Percentiles rank a stretch among this genome's conserved stretches.
Evolutionary conservation across 2,888 invertebrate species (phyloP).

Genomic region (Dromius quadrimaculatus): DNA sequence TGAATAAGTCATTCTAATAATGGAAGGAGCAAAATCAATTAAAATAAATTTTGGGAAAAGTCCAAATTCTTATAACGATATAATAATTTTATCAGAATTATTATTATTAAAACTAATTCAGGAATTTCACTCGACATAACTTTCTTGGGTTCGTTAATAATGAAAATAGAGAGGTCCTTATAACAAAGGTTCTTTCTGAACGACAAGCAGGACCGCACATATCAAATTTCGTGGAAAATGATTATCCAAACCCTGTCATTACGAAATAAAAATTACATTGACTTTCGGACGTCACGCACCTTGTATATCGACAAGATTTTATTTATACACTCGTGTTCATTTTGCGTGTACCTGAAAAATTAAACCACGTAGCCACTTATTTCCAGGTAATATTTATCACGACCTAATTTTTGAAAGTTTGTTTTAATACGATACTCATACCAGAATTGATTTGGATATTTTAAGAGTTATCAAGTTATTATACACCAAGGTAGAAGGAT

Average conservation of each 20-base stretch:
- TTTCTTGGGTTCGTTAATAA: conserved; percentile 14
- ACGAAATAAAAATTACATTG: conserved; percentile 52
- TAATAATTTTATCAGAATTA: no score
- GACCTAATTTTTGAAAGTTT: conserved; percentile 14
- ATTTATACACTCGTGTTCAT: conserved; percentile 35
- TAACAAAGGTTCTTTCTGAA: conserved; percentile 20
- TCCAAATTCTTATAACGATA: no score
- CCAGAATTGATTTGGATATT: no score
- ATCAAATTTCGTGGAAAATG: conserved; percentile 48
- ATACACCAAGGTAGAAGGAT: no score
- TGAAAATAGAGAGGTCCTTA: neutral
- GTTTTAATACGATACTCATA: no score
- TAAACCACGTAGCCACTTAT: conserved; percentile 43
- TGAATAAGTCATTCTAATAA: no score
- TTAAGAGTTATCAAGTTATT: no score
- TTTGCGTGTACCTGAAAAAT: conserved; percentile 41
- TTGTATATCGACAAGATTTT: conserved; percentile 37
- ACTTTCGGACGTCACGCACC: conserved; percentile 43
- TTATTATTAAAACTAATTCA: no score
- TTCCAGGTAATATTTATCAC: conserved; percentile 40
- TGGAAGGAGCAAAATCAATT: no score
- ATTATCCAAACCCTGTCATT: conserved; percentile 48
- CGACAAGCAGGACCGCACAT: conserved; percentile 16
- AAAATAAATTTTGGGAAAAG: no score
- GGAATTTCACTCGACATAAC: no score